These are phyloP conservation scores for Scomber japonicus DNA, from an alignment of 2,113 vertebrate genomes.

Conservation along the genomic window DNA sequence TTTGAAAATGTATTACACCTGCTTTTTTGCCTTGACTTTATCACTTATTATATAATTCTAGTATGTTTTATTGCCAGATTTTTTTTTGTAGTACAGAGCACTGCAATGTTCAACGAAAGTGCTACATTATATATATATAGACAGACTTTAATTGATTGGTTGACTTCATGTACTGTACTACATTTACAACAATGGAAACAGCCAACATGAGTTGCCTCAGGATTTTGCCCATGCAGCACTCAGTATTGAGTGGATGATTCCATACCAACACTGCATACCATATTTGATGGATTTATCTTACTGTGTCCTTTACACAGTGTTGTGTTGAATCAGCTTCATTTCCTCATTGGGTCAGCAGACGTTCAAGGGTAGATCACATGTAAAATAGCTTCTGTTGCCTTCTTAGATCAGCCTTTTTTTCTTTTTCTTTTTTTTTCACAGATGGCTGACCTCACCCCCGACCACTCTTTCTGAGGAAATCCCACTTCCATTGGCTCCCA, in stretches of 20 bases:
- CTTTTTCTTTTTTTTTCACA: neutral
- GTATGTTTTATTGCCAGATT: neutral
- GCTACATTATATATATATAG: neutral
- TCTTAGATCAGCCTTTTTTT: conserved; percentile 9
- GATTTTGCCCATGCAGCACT: conserved; percentile 11
- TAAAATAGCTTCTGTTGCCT: conserved; percentile 10
- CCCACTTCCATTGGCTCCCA: conserved; percentile 36
- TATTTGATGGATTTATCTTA: conserved; percentile 8
- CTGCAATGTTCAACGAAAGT: neutral
- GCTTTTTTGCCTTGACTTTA: no score
- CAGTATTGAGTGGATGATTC: conserved; percentile 35
- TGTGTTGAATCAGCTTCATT: neutral
- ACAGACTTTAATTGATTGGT: neutral
- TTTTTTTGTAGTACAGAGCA: neutral
- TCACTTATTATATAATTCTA: neutral
- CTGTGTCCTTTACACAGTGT: neutral
- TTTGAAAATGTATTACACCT: neutral
- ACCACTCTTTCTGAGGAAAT: neutral
- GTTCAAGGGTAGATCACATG: conserved; percentile 42
- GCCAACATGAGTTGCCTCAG: neutral
- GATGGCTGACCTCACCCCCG: conserved; percentile 35
- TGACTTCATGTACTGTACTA: conserved; percentile 8
- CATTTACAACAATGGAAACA: conserved; percentile 20
- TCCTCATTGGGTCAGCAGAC: conserved; percentile 1
- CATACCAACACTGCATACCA: neutral